Conservation (phyloP, 2,113 vertebrate genomes). For the Lucifuga dentata region DNA sequence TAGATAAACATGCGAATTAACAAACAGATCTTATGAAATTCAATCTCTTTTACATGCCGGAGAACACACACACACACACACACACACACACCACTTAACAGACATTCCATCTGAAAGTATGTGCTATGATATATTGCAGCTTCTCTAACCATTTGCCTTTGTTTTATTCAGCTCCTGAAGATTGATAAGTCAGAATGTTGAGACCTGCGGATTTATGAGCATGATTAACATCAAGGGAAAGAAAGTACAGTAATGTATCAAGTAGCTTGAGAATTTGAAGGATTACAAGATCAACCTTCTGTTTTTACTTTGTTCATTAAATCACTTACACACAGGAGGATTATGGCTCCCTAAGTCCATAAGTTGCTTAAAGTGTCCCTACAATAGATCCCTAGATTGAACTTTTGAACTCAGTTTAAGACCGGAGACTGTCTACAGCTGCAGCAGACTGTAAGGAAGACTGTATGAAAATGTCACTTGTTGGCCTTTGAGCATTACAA, state of each 20-base stretch:
- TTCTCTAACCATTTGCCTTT: constrained; percentile 59
- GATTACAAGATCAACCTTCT: constrained; percentile 69
- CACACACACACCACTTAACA: constrained; percentile 44
- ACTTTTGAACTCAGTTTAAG: constrained; percentile 67
- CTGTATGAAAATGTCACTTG: too few relatives aligned
- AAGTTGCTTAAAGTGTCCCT: constrained; percentile 66
- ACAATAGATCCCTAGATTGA: constrained; percentile 56
- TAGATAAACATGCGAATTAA: constrained; percentile 71
- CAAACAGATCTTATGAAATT: constrained; percentile 72
- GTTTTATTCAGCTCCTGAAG: constrained; percentile 46
- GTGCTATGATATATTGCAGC: constrained; percentile 59
- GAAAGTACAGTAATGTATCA: constrained; percentile 50
- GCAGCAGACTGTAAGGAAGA: background rate
- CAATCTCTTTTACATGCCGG: constrained; percentile 74
- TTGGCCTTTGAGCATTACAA: too few relatives aligned
- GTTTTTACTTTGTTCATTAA: constrained; percentile 79
- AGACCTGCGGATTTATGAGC: constrained; percentile 54
- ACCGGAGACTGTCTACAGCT: constrained; percentile 2
- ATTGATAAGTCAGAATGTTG: constrained; percentile 56
- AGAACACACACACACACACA: constrained; percentile 46
- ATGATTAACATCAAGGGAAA: constrained; percentile 62
- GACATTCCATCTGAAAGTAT: constrained; percentile 59
- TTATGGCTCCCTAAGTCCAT: constrained; percentile 58
- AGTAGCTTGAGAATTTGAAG: constrained; percentile 52
- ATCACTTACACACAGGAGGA: constrained; percentile 75